Percentiles rank a stretch among this genome's conserved stretches.
Evolutionary conservation across 1,140 invertebrate genomes (phyloP).

Genomic region (Drosophila parvula): DNA sequence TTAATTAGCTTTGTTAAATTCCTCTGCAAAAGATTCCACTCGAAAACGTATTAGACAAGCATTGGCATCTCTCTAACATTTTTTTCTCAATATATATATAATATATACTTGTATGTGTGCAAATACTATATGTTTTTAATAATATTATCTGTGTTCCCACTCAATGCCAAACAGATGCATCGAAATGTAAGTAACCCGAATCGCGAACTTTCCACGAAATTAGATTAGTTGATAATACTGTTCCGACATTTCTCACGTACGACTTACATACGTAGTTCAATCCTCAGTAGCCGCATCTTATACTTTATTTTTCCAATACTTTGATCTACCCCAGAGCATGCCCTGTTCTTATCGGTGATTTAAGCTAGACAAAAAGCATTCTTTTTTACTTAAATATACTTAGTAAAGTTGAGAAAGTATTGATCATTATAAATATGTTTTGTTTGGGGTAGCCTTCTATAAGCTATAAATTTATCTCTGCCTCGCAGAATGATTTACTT

Average conservation of each 20-base stretch:
- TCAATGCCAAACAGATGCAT: conserved; percentile 78
- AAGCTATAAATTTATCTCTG: not conserved
- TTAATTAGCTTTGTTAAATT: conserved; percentile 18
- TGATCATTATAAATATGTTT: not conserved
- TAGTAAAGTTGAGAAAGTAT: not conserved
- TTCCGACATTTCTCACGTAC: conserved; percentile 17
- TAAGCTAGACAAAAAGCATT: conserved; percentile 1
- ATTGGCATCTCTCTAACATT: conserved; percentile 12
- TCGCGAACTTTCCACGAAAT: conserved; percentile 29
- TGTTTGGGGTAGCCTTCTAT: not conserved
- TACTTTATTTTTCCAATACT: not conserved
- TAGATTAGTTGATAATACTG: conserved; percentile 35
- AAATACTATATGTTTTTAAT: conserved; percentile 20
- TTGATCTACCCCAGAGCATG: conserved; percentile 22
- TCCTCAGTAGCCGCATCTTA: conserved; percentile 21
- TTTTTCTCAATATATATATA: conserved; percentile 9
- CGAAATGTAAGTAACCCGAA: conserved; percentile 73
- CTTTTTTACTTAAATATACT: not conserved
- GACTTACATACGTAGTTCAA: conserved; percentile 24
- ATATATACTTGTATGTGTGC: conserved; percentile 5
- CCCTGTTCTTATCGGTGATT: conserved; percentile 1
- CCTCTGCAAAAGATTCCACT: conserved; percentile 30
- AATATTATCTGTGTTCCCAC: conserved; percentile 70
- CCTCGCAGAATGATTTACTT: no score
- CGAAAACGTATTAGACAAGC: conserved; percentile 5